Conservation (phyloP, 1,140 invertebrate genomes). For the Eupeodes corollae region DNA sequence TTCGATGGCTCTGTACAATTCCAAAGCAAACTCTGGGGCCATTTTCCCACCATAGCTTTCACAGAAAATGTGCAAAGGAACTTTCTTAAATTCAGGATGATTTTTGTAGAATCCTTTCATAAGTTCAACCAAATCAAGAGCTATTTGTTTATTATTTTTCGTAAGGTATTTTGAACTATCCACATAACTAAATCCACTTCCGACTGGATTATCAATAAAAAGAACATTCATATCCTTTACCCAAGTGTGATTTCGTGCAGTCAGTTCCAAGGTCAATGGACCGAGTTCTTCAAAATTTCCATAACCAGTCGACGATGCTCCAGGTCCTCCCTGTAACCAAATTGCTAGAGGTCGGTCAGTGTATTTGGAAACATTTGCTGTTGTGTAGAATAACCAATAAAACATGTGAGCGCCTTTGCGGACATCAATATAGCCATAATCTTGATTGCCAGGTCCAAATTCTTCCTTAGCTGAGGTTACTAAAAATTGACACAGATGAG, state of each 20-base stretch:
- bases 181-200: conserved; percentile 76
- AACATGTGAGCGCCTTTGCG: conserved; percentile 64
- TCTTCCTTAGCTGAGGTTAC: conserved; percentile 23
- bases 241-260: conserved; percentile 61
- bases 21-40: conserved; percentile 62
- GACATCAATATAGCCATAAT: conserved; percentile 57
- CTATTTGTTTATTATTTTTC: conserved; percentile 61
- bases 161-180: conserved; percentile 45
- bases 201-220: conserved; percentile 82
- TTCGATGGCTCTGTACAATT: conserved; percentile 47
- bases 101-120: conserved; percentile 51
- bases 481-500: too few species aligned
- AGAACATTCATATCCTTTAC: conserved; percentile 67
- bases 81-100: conserved; percentile 52
- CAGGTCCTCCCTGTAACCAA: conserved; percentile 69
- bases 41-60: conserved; percentile 88
- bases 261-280: conserved; percentile 52
- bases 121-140: conserved; percentile 61
- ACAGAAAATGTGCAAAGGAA: conserved; percentile 69
- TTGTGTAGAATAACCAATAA: conserved; percentile 70
- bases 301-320: conserved; percentile 61
- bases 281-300: conserved; percentile 72
- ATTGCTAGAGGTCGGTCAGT: conserved; percentile 57
- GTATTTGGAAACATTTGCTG: conserved; percentile 43
- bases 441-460: conserved; percentile 49